Conservation (phyloP, 1,140 invertebrate genomes). For the Zaprionus vittiger region DNA sequence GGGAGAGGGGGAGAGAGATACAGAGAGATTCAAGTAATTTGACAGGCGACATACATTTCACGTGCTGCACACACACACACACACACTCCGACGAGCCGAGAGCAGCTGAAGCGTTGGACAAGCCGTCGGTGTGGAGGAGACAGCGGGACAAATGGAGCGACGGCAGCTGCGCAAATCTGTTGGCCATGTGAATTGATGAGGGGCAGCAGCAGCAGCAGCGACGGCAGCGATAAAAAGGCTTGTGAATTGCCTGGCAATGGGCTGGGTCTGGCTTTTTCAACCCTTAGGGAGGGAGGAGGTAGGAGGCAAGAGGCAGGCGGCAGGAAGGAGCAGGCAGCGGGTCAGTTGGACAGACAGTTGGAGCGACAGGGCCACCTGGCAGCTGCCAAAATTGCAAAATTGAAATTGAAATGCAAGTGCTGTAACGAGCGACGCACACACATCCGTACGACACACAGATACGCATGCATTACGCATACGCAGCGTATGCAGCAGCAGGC, state of each 20-base stretch:
- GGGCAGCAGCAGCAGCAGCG: constrained; percentile 57
- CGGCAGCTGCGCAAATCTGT: constrained; percentile 76
- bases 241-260: constrained; percentile 60
- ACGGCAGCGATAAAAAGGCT: constrained; percentile 75
- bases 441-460: constrained; percentile 22
- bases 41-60: constrained; percentile 81
- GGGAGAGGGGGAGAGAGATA: constrained; percentile 24
- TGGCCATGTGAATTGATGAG: constrained; percentile 79
- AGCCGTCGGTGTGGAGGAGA: not conserved
- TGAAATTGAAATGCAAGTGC: constrained; percentile 81
- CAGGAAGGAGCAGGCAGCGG: constrained; percentile 1
- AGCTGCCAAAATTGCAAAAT: constrained; percentile 82
- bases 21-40: constrained; percentile 80
- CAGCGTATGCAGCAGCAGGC: constrained; percentile 56
- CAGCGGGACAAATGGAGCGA: constrained; percentile 42
- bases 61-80: constrained; percentile 33
- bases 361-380: constrained; percentile 80
- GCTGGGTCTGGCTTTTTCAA: not conserved
- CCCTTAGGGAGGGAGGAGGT: not conserved
- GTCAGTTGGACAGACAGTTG: constrained; percentile 55
- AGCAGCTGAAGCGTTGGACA: constrained; percentile 8
- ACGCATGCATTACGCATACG: constrained; percentile 78
- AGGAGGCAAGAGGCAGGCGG: constrained; percentile 18
- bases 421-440: constrained; percentile 48
- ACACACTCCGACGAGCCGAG: constrained; percentile 24